Base-by-base conservation (phyloP, 1,140 invertebrate species). In the Schmidtea mediterranea region DNA sequence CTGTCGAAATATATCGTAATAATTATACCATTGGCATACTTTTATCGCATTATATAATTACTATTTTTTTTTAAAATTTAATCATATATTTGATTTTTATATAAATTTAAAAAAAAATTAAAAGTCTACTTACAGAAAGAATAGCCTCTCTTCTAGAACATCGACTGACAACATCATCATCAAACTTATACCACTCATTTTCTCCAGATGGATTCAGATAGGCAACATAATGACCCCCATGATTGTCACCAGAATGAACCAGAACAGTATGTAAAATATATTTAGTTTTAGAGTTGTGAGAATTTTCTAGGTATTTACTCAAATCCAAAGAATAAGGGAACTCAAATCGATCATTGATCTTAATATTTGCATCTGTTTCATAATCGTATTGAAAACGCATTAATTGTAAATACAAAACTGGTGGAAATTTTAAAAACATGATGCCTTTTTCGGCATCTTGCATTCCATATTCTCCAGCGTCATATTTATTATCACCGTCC, bases 401-500 rank as follows among this genome's bases (percentile, higher is more conserved):
- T 41, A 98, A 70, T 68, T 98, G 90, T 53, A 98, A 71, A 70
- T 98, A 89, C 52, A 98, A 71, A 18, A 98, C 82, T 13, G 92
- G 90, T 9, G 92, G 92, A 69, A 98, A 94, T 6, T 79, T 76
- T 9, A 81, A 76, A 66, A 98, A 98, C 51, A 87, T 82, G 13
- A 97, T 87, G 22, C 92, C 92, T 62, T 97, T 98, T 66, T 94
- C 87, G 0, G 92, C 90, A 65, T 90, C 83, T 40, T 69, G 68
- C 37, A 94, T 68, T 1, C 87, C 89, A 64, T 90, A 80, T 57
- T 84, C 78, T 13, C 89, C 90, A 21, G 92, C 92, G 69, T 97
- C 89, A 62, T 94, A 94, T 65, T 95, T 97, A 65, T 98, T 98
- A 62, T 97, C 92, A 13, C 90, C 92, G 59, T 97, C 89, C 26